Conservation (phyloP, 2,888 invertebrate genomes). For the Clunio marinus region DNA sequence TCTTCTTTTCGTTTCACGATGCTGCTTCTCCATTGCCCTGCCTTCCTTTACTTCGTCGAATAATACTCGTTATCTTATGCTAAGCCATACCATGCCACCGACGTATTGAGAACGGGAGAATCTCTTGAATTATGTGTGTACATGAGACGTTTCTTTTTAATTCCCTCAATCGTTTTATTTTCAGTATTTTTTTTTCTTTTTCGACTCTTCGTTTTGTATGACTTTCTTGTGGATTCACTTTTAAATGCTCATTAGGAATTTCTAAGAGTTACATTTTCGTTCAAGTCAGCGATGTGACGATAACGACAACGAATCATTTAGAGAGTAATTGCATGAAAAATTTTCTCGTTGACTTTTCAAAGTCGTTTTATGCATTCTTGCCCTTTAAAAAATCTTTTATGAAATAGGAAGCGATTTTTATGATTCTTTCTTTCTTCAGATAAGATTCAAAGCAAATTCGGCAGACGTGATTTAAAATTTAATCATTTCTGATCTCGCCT, state of each 20-base stretch:
- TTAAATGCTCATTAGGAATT: constrained; percentile 3
- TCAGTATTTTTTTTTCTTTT: not conserved
- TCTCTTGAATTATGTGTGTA: not conserved
- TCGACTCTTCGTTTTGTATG: constrained; percentile 2
- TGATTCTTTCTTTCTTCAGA: too few species aligned
- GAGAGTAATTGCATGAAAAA: not conserved
- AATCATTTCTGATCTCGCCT: too few species aligned
- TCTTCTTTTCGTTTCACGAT: not conserved
- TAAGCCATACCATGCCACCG: constrained; percentile 1
- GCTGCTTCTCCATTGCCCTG: not conserved
- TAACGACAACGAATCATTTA: not conserved
- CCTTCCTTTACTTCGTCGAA: not conserved
- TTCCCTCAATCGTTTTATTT: too few species aligned
- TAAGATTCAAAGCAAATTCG: too few species aligned
- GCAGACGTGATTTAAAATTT: constrained; percentile 13
- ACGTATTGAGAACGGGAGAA: not conserved
- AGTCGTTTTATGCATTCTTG: constrained; percentile 2
- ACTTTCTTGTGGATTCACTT: not conserved
- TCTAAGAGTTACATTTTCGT: not conserved
- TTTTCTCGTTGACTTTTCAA: not conserved
- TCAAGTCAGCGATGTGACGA: not conserved
- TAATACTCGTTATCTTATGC: not conserved
- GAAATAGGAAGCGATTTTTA: not conserved
- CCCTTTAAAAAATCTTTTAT: constrained; percentile 11
- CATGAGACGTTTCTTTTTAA: constrained; percentile 7